Conservation (phyloP, 1,140 invertebrate genomes). For the Bradynema listronoti region DNA sequence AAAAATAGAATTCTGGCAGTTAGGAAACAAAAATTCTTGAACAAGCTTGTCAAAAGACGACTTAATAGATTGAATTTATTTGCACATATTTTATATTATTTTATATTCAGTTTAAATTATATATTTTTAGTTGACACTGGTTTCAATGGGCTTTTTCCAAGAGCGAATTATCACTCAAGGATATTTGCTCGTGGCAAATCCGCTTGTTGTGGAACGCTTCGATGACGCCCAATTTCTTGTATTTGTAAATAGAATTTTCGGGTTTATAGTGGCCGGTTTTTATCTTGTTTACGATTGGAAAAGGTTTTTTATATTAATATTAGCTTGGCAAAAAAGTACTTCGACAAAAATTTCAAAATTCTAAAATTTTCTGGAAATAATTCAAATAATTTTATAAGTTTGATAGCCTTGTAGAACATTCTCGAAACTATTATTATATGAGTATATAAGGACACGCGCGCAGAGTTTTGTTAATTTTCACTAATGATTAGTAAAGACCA, state of each 20-base stretch:
- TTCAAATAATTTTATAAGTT: too few relatives aligned
- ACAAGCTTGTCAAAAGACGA: neutral
- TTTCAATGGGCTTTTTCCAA: constrained; percentile 55
- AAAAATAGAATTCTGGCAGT: neutral
- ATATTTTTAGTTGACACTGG: constrained; percentile 40
- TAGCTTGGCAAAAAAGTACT: too few relatives aligned
- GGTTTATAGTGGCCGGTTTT: constrained; percentile 27
- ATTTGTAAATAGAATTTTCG: constrained; percentile 48
- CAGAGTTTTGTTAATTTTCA: too few relatives aligned
- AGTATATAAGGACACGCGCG: too few relatives aligned
- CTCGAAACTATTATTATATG: too few relatives aligned
- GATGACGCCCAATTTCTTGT: constrained; percentile 54
- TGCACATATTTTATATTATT: neutral
- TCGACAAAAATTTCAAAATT: too few relatives aligned
- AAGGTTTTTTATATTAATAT: too few relatives aligned
- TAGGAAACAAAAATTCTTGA: neutral
- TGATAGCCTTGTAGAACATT: too few relatives aligned
- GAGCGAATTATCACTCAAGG: constrained; percentile 50
- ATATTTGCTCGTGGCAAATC: constrained; percentile 29
- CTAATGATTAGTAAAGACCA: too few relatives aligned
- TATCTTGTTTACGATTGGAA: constrained; percentile 37
- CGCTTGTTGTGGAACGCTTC: constrained; percentile 36
- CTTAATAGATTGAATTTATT: neutral
- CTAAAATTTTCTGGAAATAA: too few relatives aligned
- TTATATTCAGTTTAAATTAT: neutral